phyloP scores from a whole-genome alignment of 2,888 invertebrate genomes.

The Actias luna region DNA sequence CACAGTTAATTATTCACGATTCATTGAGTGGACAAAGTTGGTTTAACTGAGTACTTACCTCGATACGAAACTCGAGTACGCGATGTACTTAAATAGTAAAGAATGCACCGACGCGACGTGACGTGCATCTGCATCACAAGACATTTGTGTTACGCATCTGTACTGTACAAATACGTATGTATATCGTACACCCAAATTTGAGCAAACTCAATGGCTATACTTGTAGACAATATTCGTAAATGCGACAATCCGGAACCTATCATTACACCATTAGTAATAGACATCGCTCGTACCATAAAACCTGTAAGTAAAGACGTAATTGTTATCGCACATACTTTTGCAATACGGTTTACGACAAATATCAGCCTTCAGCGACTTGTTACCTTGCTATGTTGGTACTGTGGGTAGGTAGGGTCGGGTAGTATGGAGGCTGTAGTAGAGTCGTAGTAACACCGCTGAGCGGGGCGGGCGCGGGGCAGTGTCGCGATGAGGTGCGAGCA shows the following conservation, averaged over 20 bases:
- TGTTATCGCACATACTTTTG: not conserved
- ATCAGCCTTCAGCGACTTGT: constrained; percentile 20
- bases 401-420: constrained; percentile 38
- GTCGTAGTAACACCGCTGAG: constrained; percentile 60
- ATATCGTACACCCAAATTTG: constrained; percentile 36
- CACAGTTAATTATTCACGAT: constrained; percentile 8
- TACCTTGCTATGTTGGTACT: constrained; percentile 45
- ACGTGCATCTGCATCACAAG: constrained; percentile 40
- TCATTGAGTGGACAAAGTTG: constrained; percentile 12
- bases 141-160: not conserved
- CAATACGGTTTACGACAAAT: constrained; percentile 1
- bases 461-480: constrained; percentile 26
- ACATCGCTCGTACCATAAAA: constrained; percentile 37
- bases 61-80: constrained; percentile 8
- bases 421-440: constrained; percentile 62
- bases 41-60: constrained; percentile 10
- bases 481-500: constrained; percentile 29
- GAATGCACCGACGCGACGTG: constrained; percentile 40
- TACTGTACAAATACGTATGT: constrained; percentile 17
- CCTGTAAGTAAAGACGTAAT: constrained; percentile 18
- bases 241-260: constrained; percentile 45
- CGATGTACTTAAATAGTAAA: constrained; percentile 21
- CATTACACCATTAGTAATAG: constrained; percentile 52
- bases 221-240: constrained; percentile 61
- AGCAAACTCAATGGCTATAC: constrained; percentile 50